Evolutionary conservation across 2,113 vertebrate genomes (phyloP).

Genomic region (Pseudolaguvia tuberculata): DNA sequence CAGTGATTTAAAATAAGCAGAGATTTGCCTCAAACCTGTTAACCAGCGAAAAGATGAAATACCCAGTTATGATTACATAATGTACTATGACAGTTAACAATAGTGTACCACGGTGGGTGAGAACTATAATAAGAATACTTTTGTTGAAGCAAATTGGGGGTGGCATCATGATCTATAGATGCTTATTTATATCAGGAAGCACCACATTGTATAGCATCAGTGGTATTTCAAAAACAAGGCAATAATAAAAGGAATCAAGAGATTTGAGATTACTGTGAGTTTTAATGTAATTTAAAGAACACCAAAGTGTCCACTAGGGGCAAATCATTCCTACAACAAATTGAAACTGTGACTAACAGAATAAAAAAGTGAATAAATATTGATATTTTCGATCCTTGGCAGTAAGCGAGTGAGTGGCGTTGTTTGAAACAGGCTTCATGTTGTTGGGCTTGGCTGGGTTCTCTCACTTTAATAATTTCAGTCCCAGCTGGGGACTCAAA

Average conservation of each 20-base stretch:
- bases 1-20: no score
- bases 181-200: neutral
- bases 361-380: neutral
- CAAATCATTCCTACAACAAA: neutral
- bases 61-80: neutral
- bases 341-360: neutral
- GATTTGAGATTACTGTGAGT: neutral
- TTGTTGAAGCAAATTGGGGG: neutral
- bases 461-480: constrained; percentile 14
- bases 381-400: no score
- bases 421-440: neutral
- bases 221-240: neutral
- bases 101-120: neutral
- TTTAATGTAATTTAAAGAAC: no score
- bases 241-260: neutral
- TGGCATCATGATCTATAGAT: neutral
- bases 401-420: neutral
- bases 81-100: neutral
- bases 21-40: no score
- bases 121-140: neutral
- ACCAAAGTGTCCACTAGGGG: neutral
- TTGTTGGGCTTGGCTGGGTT: neutral
- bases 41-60: neutral
- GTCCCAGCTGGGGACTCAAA: constrained; percentile 8
- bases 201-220: neutral